A percentile compares a stretch with the other conserved stretches of the same genome.
Evolutionary conservation across 1,140 invertebrate species (phyloP).

Genomic region (Drosophila eugracilis): DNA sequence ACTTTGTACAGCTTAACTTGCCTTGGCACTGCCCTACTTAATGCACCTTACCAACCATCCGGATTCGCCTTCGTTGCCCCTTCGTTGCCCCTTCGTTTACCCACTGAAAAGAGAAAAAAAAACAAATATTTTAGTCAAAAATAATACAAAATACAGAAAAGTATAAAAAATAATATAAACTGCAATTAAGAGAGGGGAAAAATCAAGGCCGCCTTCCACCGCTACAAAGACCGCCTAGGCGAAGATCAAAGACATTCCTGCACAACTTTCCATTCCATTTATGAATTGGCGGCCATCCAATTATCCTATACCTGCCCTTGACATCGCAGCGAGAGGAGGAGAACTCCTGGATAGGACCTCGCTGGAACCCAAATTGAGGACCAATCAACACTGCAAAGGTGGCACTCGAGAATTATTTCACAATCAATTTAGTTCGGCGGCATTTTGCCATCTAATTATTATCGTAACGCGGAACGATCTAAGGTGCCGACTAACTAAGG

Average conservation of each 20-base stretch:
- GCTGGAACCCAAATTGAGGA: slow-evolving; percentile 13
- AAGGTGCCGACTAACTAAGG: slow-evolving; percentile 45
- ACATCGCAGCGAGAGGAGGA: slow-evolving; percentile 9
- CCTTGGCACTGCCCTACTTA: no score
- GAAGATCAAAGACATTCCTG: slow-evolving; percentile 23
- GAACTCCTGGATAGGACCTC: slow-evolving; percentile 38
- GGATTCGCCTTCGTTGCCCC: no score
- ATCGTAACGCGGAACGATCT: slow-evolving; percentile 41
- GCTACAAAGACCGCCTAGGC: no score
- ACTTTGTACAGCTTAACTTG: no score
- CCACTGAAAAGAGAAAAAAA: no score
- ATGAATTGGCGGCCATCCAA: slow-evolving; percentile 11
- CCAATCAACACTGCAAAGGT: slow-evolving; percentile 75
- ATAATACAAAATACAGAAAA: no score
- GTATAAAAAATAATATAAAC: no score
- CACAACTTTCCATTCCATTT: slow-evolving; percentile 13
- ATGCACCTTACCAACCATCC: no score
- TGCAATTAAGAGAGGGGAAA: no score
- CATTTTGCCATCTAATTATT: slow-evolving; percentile 83
- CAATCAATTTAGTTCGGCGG: slow-evolving; percentile 75
- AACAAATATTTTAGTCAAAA: no score
- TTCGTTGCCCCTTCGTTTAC: no score
- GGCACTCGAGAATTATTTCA: slow-evolving; percentile 76
- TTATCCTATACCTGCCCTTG: slow-evolving; percentile 4
- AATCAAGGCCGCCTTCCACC: no score